Percentiles rank a stretch among this genome's conserved stretches.
These are phyloP conservation scores for Sitta europaea DNA, from an alignment of 2,113 vertebrate genomes.

Conservation along the genomic window DNA sequence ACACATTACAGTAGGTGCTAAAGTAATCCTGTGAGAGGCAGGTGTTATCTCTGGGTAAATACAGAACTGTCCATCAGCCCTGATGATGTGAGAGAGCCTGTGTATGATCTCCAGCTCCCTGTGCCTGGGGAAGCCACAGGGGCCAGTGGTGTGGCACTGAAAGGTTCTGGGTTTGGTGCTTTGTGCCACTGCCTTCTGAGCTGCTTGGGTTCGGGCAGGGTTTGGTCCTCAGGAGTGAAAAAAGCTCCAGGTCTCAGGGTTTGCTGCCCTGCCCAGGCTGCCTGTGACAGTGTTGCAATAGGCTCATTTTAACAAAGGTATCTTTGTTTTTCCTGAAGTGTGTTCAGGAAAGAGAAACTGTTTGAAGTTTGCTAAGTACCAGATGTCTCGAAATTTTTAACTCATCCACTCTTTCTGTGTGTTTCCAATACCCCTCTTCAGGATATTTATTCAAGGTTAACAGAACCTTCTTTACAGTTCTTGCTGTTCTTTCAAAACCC, in stretches of 20 bases:
- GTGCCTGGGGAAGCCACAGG: not conserved
- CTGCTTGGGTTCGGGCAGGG: not conserved
- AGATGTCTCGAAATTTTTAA: not conserved
- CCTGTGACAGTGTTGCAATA: rapidly evolving
- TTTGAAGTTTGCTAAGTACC: not conserved
- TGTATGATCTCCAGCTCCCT: rapidly evolving
- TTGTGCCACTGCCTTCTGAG: not conserved
- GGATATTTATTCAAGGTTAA: not conserved
- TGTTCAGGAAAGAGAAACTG: not conserved
- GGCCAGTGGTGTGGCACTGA: not conserved
- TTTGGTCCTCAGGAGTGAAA: not conserved
- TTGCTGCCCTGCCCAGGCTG: not conserved
- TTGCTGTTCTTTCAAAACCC: not conserved
- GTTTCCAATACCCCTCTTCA: not conserved
- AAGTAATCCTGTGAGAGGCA: not conserved
- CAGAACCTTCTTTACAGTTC: not conserved
- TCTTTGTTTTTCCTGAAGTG: not conserved
- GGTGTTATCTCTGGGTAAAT: not conserved
- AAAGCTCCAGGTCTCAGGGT: rapidly evolving
- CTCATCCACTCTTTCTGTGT: not conserved
- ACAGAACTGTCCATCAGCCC: not conserved
- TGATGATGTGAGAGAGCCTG: not conserved
- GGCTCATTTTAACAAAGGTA: not conserved
- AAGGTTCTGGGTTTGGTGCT: not conserved
- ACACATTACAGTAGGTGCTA: not conserved